Evolutionary conservation across 2,113 vertebrate species (phyloP), one percentile per base, ranked within the genome.

Genomic region (Eurystomus gularis): DNA sequence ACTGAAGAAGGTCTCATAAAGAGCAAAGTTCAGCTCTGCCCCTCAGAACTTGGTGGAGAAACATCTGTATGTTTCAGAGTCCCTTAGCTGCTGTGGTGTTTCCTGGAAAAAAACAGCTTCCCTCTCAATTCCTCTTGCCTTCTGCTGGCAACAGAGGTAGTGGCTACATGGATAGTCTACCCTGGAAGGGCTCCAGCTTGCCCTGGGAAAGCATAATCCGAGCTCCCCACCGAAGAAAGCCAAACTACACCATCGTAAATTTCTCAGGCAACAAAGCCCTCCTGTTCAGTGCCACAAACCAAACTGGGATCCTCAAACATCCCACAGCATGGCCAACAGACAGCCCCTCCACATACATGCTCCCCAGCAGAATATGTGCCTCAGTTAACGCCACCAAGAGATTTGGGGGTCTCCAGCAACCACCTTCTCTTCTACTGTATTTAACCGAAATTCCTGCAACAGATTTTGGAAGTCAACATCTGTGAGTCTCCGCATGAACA

Each of bases 331-430:
- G 2, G n/a, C 39, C 65, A 64, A 52, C 49, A 24, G 51, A 8
- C 20, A 52, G 57, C 35, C 44, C 31, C 64, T 64, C 62, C 33
- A 18, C 25, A 2, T 1, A 6, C 4, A 0, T 2, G 1, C 13
- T 62, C 13, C 37, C 26, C 4, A 1, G 48, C 26, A 31, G 35
- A 80, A 79, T 8, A 14, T 2, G 2, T 4, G 25, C 40, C 51
- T 70, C 3, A 0, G 9, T 28, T 46, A 44, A 69, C 0, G 2
- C 33, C 37, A 39, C 69, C 42, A 51, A 79, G 51, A 80, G 54
- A 21, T 37, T 15, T n/a, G 31, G 17, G 14, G 9, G 17, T 24
- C 40, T 73, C 80, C 54, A 49, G 52, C 44, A 49, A 37, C 42
- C 48, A 21, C 17, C 29, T 23, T 48, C 21, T 21, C 21, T 61